Conservation (phyloP, 2,888 invertebrate genomes). For the Drosophila pseudotakahashii region DNA sequence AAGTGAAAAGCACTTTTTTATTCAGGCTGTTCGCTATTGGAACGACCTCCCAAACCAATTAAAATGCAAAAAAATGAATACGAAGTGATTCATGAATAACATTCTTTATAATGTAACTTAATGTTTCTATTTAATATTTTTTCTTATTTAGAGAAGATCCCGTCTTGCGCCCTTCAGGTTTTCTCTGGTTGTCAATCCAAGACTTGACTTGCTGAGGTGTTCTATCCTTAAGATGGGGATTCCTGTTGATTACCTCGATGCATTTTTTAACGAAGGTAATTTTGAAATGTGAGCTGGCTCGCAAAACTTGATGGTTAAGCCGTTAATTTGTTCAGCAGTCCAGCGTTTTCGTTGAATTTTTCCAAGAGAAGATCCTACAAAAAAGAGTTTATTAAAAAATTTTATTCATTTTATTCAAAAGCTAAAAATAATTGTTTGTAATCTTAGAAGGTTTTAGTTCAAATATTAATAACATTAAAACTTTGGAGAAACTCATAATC, state of each 20-base stretch:
- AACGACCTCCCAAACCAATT: no score
- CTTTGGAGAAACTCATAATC: no score
- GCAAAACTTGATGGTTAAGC: neutral
- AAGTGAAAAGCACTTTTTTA: no score
- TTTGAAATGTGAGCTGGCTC: neutral
- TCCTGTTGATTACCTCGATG: neutral
- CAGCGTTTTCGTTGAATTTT: slow-evolving; percentile 1
- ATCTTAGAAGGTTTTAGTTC: neutral
- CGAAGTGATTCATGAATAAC: no score
- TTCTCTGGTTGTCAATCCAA: neutral
- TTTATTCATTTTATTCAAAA: no score
- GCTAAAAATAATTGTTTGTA: neutral
- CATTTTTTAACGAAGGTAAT: no score
- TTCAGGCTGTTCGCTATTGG: no score
- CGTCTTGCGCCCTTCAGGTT: neutral
- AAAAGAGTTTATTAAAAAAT: neutral
- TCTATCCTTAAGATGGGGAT: neutral
- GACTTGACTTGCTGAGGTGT: neutral
- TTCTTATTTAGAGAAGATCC: neutral
- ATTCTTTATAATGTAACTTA: neutral
- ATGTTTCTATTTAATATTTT: no score
- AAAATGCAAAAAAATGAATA: no score
- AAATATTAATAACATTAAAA: neutral
- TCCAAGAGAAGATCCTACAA: neutral
- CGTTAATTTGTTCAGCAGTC: neutral